Conservation (phyloP, 2,113 vertebrate species). For the Corythornis madagascariensis region DNA sequence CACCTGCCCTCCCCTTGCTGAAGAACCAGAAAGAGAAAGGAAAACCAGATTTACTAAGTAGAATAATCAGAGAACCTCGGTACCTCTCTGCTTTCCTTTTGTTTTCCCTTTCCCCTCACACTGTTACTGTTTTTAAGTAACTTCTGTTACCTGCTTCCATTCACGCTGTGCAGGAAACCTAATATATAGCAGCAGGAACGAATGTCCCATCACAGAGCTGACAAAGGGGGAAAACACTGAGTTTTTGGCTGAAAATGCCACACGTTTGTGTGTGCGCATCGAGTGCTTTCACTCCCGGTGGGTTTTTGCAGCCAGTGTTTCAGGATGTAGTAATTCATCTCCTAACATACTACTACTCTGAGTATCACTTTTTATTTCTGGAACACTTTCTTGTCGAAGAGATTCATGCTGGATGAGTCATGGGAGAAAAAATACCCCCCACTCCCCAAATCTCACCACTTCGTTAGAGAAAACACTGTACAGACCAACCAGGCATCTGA, state of each 20-base stretch:
- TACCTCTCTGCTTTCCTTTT: not conserved
- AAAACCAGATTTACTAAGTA: not conserved
- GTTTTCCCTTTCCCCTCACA: rapidly evolving
- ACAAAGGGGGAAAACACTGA: not conserved
- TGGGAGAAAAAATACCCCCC: slow-evolving; percentile 10
- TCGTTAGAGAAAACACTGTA: slow-evolving; percentile 33
- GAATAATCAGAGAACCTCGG: not conserved
- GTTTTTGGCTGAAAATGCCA: not conserved
- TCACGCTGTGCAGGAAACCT: not conserved
- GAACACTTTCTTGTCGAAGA: slow-evolving; percentile 50
- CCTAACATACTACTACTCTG: slow-evolving; percentile 36
- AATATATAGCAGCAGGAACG: not conserved
- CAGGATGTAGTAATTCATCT: slow-evolving; percentile 36
- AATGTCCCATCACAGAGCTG: not conserved
- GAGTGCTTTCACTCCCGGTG: not conserved
- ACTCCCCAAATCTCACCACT: slow-evolving; percentile 3
- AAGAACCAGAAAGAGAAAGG: not conserved
- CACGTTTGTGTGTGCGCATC: not conserved
- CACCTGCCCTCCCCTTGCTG: rapidly evolving
- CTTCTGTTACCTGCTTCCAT: not conserved
- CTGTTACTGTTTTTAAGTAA: not conserved
- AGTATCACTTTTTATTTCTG: slow-evolving; percentile 64
- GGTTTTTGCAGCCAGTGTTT: not conserved
- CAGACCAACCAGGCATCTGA: not conserved
- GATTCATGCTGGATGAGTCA: slow-evolving; percentile 55